A percentile compares a stretch with the other conserved stretches of the same genome.
Conservation (phyloP, 2,113 vertebrate species). For the Jaculus jaculus region DNA sequence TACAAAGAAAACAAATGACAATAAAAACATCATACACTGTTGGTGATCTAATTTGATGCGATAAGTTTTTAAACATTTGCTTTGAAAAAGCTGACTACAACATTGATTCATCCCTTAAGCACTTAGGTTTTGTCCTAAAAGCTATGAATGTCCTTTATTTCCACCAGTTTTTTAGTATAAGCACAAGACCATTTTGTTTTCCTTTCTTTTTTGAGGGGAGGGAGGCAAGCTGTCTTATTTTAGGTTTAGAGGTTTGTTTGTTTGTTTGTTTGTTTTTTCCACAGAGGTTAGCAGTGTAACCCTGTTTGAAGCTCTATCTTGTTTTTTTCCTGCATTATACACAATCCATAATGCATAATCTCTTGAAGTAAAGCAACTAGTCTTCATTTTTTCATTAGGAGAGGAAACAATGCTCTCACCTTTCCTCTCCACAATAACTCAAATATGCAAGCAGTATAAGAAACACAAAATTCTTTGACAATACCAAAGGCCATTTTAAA, state of each 20-base stretch:
- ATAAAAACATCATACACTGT: not conserved
- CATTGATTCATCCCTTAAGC: not conserved
- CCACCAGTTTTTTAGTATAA: not conserved
- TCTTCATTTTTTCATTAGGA: not conserved
- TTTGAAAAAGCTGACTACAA: conserved; percentile 8
- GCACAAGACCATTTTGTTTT: not conserved
- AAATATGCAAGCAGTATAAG: not conserved
- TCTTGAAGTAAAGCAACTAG: not conserved
- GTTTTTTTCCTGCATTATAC: not conserved
- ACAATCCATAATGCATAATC: not conserved
- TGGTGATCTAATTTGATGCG: not conserved
- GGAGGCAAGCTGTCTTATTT: not conserved
- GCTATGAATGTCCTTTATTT: not conserved
- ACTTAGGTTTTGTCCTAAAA: not conserved
- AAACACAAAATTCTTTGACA: conserved; percentile 27
- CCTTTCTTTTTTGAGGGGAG: not conserved
- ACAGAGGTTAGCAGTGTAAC: not conserved
- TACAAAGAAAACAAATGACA: no score
- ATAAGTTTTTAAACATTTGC: not conserved
- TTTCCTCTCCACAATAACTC: not conserved
- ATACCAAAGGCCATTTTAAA: not conserved
- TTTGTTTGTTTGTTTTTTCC: no score
- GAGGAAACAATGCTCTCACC: not conserved
- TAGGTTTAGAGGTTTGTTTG: not conserved
- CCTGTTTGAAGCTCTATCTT: not conserved